These are phyloP conservation scores for Stegana nigrithorax DNA, from an alignment of 2,888 invertebrate species.

Conservation along the genomic window DNA sequence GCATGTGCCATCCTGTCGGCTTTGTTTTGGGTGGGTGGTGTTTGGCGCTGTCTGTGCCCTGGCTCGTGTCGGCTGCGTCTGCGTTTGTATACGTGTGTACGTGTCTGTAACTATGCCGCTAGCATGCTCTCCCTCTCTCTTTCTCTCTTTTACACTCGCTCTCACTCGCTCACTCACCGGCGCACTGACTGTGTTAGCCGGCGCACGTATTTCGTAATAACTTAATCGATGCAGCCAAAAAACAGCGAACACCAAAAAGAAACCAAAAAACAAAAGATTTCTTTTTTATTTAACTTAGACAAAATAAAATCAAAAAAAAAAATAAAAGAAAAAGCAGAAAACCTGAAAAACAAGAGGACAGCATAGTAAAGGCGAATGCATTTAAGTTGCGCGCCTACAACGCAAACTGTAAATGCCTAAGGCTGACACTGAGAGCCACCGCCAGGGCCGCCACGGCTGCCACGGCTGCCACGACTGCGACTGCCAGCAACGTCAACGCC, in stretches of 20 bases:
- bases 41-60: neutral
- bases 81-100: neutral
- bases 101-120: slow-evolving; percentile 35
- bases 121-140: slow-evolving; percentile 33
- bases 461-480: too few relatives aligned
- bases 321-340: neutral
- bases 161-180: neutral
- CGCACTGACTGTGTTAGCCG: slow-evolving; percentile 27
- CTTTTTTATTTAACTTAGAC: too few relatives aligned
- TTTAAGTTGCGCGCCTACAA: slow-evolving; percentile 2
- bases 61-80: too few relatives aligned
- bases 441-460: too few relatives aligned
- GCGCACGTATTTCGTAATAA: slow-evolving; percentile 57
- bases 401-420: neutral
- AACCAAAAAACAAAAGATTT: too few relatives aligned
- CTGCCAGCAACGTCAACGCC: too few relatives aligned
- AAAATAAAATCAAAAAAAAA: too few relatives aligned
- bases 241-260: too few relatives aligned
- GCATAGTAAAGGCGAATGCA: neutral
- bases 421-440: too few relatives aligned
- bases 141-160: too few relatives aligned
- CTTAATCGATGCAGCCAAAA: slow-evolving; percentile 58
- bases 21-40: neutral
- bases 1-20: too few relatives aligned
- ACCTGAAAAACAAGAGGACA: neutral